phyloP scores from a whole-genome alignment of 2,888 invertebrate species.

The Dryocosmus kuriphilus region DNA sequence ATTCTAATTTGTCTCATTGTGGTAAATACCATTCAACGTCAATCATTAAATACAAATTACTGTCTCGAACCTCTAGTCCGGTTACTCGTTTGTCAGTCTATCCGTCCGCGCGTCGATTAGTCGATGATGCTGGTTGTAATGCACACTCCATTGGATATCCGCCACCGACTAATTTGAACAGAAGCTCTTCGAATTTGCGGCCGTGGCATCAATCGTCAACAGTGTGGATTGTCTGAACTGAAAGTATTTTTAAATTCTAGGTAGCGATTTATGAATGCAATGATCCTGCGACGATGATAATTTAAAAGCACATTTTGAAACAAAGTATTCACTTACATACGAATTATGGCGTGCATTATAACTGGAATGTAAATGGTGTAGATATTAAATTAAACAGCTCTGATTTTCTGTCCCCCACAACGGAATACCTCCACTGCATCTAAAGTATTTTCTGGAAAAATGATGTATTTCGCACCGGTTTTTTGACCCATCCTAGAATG shows the following conservation, averaged over 20 bases:
- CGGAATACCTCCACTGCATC: no score
- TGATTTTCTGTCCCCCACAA: no score
- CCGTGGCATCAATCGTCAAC: constrained; percentile 9
- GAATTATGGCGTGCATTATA: no score
- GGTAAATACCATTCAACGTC: constrained; percentile 57
- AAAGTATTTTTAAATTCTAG: background rate
- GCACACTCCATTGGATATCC: constrained; percentile 56
- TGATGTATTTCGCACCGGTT: background rate
- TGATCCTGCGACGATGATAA: background rate
- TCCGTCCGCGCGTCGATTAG: constrained; percentile 64
- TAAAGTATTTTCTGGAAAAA: background rate
- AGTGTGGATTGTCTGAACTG: background rate
- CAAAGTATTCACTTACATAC: no score
- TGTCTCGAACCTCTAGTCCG: constrained; percentile 54
- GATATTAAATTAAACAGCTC: no score
- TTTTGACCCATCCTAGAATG: background rate
- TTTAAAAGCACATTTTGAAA: no score
- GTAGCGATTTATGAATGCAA: background rate
- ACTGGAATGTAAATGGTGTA: no score
- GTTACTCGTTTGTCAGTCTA: constrained; percentile 54
- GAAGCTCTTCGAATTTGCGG: constrained; percentile 40
- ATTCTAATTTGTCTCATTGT: constrained; percentile 30
- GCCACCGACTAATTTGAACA: constrained; percentile 59
- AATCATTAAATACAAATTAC: constrained; percentile 65
- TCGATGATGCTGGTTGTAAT: constrained; percentile 61